Percentiles rank a stretch among this genome's conserved stretches.
Evolutionary conservation across 92 coral and sea anemone genomes (phyloP).

Genomic region (Porites rus): DNA sequence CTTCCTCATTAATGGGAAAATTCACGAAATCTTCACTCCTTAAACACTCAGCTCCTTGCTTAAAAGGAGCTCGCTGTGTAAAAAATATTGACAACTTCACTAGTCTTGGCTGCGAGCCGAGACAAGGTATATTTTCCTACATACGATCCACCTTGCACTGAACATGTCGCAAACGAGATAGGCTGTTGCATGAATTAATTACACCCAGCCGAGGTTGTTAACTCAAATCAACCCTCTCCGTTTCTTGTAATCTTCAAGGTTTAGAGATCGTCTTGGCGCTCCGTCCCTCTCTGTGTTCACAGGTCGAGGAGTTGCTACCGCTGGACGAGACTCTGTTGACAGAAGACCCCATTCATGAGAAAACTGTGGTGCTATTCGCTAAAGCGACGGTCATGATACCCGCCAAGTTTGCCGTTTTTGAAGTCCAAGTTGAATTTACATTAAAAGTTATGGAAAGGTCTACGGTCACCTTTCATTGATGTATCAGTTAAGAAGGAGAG

Average conservation of each 20-base stretch:
- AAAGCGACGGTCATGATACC: too few relatives aligned
- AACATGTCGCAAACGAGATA: not conserved
- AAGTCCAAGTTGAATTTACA: too few relatives aligned
- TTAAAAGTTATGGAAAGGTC: too few relatives aligned
- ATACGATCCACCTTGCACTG: not conserved
- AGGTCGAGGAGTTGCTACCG: conserved; percentile 81
- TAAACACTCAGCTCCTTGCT: not conserved
- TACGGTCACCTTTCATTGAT: too few relatives aligned
- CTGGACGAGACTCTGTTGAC: conserved; percentile 87
- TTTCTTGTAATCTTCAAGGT: conserved; percentile 98
- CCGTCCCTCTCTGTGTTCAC: conserved; percentile 80
- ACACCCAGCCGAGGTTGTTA: conserved; percentile 9
- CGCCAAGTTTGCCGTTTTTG: too few relatives aligned
- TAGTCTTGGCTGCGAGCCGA: not conserved
- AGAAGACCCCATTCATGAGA: not conserved
- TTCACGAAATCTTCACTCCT: not conserved
- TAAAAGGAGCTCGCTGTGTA: not conserved
- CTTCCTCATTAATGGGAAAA: not conserved
- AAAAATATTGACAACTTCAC: not conserved
- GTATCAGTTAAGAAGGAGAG: too few relatives aligned
- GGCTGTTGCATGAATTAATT: not conserved
- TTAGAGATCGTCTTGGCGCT: conserved; percentile 93
- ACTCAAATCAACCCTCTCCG: conserved; percentile 89
- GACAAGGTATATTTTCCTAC: not conserved
- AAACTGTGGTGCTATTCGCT: not conserved